Conservation (phyloP, 2,888 invertebrate genomes). For the Atrina japonica region DNA sequence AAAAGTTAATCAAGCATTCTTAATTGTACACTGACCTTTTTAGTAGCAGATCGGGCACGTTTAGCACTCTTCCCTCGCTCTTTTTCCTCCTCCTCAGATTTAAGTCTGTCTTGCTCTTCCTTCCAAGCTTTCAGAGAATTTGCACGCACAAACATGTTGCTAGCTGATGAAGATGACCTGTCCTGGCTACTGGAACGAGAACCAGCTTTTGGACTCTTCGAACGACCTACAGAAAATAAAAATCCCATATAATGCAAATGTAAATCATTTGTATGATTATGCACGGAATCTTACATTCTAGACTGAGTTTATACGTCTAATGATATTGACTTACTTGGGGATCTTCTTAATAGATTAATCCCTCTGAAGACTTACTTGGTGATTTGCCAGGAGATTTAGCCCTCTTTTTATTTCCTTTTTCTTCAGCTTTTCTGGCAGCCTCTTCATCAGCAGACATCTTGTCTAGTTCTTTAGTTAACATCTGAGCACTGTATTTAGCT, state of each 20-base stretch:
- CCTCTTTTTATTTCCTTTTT: conserved; percentile 54
- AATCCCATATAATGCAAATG: neutral
- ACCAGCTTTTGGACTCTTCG: conserved; percentile 68
- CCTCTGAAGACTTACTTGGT: conserved; percentile 62
- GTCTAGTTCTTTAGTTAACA: conserved; percentile 75
- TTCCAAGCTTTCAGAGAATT: conserved; percentile 78
- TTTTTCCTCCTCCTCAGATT: conserved; percentile 77
- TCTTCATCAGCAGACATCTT: conserved; percentile 74
- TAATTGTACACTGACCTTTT: conserved; percentile 71
- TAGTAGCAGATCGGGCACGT: conserved; percentile 65
- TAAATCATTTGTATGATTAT: neutral
- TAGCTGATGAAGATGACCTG: conserved; percentile 51
- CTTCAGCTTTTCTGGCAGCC: conserved; percentile 61
- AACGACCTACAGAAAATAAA: conserved; percentile 43
- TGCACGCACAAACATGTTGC: conserved; percentile 69
- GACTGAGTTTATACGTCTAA: too few species aligned
- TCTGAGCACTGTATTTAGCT: conserved; percentile 77
- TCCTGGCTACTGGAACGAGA: conserved; percentile 70
- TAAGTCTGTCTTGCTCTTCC: conserved; percentile 72
- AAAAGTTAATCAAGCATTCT: too few species aligned
- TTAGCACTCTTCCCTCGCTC: conserved; percentile 72
- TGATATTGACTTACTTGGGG: too few species aligned
- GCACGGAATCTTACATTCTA: neutral
- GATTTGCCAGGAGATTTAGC: conserved; percentile 71
- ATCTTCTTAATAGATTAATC: too few species aligned